These are phyloP conservation scores for Leptinotarsa peninsularis DNA, from an alignment of 2,888 invertebrate species.

Conservation along the genomic window DNA sequence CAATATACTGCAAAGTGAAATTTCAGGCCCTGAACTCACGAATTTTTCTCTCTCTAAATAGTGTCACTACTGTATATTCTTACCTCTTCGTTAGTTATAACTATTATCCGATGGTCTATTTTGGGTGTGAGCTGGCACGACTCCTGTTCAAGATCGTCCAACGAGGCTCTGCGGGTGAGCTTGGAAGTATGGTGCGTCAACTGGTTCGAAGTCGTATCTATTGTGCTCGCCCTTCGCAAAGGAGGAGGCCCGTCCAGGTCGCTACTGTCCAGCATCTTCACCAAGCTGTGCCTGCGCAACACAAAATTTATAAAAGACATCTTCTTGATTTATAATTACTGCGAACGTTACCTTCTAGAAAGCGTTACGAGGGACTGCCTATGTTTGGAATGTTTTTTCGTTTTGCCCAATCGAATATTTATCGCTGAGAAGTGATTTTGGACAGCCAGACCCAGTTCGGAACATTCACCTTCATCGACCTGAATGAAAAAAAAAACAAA, in stretches of 20 bases:
- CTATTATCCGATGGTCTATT: slow-evolving; percentile 83
- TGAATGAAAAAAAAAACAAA: slow-evolving; percentile 56
- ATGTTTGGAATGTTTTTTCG: slow-evolving; percentile 80
- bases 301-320: neutral
- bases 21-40: neutral
- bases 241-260: slow-evolving; percentile 81
- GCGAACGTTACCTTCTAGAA: slow-evolving; percentile 73
- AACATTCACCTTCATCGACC: slow-evolving; percentile 88
- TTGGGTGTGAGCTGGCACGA: slow-evolving; percentile 85
- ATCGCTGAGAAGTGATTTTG: slow-evolving; percentile 93
- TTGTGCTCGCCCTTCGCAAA: slow-evolving; percentile 69
- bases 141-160: slow-evolving; percentile 85
- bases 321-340: no score
- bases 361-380: slow-evolving; percentile 87
- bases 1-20: no score
- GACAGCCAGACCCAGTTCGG: slow-evolving; percentile 84
- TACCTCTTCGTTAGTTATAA: slow-evolving; percentile 81
- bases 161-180: slow-evolving; percentile 77
- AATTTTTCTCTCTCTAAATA: slow-evolving; percentile 41
- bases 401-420: slow-evolving; percentile 80
- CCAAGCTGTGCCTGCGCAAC: slow-evolving; percentile 75
- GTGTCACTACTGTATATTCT: no score
- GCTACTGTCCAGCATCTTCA: slow-evolving; percentile 79
- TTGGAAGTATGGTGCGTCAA: slow-evolving; percentile 63
- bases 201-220: slow-evolving; percentile 57